These are phyloP conservation scores for Arbacia lixula DNA, from an alignment of 53 echinoderm and acorn worm species.

Conservation along the genomic window DNA sequence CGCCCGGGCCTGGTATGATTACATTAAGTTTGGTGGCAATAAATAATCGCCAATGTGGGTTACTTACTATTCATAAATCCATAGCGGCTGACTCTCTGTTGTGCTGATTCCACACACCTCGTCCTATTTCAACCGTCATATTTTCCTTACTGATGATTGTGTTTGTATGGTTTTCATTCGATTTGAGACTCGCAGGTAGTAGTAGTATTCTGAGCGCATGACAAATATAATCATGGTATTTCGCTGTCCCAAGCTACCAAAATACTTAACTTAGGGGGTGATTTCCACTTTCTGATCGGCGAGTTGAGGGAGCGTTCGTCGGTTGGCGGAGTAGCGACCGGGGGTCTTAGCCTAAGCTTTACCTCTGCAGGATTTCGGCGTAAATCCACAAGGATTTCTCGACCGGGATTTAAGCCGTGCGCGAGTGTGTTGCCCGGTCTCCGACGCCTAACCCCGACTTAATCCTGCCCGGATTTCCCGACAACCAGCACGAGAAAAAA, in stretches of 20 bases:
- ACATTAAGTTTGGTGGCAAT: constrained; percentile 26
- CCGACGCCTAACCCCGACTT: constrained; percentile 41
- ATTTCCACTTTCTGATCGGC: background rate
- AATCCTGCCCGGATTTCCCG: constrained; percentile 54
- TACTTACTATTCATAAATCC: background rate
- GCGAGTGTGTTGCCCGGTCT: constrained; percentile 11
- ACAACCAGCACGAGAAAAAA: constrained; percentile 36
- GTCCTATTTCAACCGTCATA: too few species aligned
- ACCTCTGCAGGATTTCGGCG: constrained; percentile 24
- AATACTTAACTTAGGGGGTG: too few species aligned
- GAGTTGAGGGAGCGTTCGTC: background rate
- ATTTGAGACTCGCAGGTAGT: too few species aligned
- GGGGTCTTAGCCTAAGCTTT: constrained; percentile 33
- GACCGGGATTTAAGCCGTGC: background rate
- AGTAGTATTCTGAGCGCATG: too few species aligned
- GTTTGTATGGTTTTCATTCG: too few species aligned
- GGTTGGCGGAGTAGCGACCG: background rate
- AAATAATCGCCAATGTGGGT: constrained; percentile 25
- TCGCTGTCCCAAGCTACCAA: too few species aligned
- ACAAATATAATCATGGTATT: too few species aligned
- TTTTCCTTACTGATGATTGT: too few species aligned
- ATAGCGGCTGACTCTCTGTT: background rate
- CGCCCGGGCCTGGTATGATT: constrained; percentile 34
- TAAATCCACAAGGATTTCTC: constrained; percentile 45
- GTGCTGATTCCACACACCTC: too few species aligned